Percentiles rank a stretch among this genome's conserved stretches.
Conservation (phyloP, 2,113 vertebrate species). For the Platycercus adscitus region DNA sequence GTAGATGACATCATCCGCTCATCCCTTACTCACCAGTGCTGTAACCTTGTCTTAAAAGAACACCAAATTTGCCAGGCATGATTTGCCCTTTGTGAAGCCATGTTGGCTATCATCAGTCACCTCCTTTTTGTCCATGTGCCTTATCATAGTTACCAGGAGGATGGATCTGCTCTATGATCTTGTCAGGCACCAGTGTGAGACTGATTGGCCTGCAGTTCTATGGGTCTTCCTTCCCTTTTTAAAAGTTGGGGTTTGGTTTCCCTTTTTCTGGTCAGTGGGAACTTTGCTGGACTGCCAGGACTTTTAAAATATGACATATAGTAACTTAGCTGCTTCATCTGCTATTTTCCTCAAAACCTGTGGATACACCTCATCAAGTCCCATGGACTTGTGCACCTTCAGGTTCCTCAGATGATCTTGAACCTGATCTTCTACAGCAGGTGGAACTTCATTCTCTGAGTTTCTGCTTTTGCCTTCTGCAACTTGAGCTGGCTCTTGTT, state of each 20-base stretch:
- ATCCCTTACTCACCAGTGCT: neutral
- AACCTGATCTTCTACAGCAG: neutral
- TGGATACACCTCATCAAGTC: neutral
- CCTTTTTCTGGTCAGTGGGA: neutral
- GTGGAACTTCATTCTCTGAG: neutral
- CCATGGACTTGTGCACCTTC: neutral
- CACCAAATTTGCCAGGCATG: rapidly evolving
- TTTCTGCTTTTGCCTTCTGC: neutral
- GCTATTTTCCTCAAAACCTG: neutral
- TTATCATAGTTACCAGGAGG: neutral
- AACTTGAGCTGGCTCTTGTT: neutral
- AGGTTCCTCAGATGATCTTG: neutral
- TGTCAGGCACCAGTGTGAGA: rapidly evolving
- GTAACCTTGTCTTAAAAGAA: neutral
- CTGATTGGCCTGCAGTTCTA: neutral
- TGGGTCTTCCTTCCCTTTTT: neutral
- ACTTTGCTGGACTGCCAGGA: neutral
- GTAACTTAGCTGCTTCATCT: neutral
- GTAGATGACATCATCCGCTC: neutral
- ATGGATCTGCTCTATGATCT: neutral
- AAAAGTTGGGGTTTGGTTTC: neutral
- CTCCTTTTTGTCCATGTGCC: neutral
- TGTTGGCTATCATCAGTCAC: neutral
- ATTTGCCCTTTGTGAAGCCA: neutral
- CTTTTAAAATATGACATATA: neutral